Conservation (phyloP, 2,888 invertebrate species). For the Caenorhabditis angaria region DNA sequence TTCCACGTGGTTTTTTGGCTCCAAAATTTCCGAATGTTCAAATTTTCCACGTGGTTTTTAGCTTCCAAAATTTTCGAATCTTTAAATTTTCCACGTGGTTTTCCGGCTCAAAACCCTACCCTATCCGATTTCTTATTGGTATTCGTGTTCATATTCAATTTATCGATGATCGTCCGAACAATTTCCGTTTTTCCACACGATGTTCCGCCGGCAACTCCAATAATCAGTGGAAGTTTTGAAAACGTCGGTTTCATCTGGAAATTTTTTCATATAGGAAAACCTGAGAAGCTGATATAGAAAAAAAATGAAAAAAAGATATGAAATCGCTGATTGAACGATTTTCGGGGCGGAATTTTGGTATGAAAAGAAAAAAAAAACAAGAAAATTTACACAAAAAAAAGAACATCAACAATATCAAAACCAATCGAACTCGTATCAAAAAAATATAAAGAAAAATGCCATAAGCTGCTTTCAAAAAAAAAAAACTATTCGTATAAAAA, state of each 20-base stretch:
- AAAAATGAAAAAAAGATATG: background rate
- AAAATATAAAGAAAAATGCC: too few species aligned
- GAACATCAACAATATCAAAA: background rate
- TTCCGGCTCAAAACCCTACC: too few species aligned
- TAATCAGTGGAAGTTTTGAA: slow-evolving; percentile 79
- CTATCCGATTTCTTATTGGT: too few species aligned
- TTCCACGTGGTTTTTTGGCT: too few species aligned
- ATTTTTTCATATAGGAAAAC: too few species aligned
- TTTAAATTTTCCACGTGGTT: too few species aligned
- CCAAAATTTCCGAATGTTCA: too few species aligned
- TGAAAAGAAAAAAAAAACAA: slow-evolving; percentile 1
- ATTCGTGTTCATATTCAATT: slow-evolving; percentile 78
- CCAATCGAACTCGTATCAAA: background rate
- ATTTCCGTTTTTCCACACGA: slow-evolving; percentile 98
- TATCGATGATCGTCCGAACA: slow-evolving; percentile 94
- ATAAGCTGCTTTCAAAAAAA: too few species aligned
- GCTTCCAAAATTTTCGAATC: background rate
- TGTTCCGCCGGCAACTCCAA: slow-evolving; percentile 97
- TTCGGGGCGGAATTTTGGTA: too few species aligned
- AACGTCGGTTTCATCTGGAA: slow-evolving; percentile 37
- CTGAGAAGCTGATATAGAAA: background rate
- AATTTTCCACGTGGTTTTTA: too few species aligned
- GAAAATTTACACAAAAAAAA: background rate
- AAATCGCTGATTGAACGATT: background rate
- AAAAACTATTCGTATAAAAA: background rate